phyloP scores from a whole-genome alignment of 2,797 vertebrate species.

The Heteromormyrus szaboi region DNA sequence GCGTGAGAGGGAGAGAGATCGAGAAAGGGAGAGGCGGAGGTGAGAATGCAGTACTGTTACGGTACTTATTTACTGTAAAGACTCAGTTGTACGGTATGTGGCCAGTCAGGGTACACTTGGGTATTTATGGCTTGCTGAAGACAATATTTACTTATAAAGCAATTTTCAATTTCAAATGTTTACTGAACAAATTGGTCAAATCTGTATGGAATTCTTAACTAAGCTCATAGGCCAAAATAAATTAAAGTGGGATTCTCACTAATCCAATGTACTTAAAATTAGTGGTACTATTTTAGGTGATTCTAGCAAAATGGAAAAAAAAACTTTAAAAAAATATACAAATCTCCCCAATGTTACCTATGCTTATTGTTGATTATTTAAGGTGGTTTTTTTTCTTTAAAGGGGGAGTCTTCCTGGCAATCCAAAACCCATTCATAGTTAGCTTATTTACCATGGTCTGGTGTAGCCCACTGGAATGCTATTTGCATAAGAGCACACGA shows the following conservation, averaged over 20 bases:
- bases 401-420: not conserved
- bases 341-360: not conserved
- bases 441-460: not conserved
- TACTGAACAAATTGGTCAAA: not conserved
- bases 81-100: not conserved
- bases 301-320: not conserved
- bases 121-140: not conserved
- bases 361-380: not conserved
- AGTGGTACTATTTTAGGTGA: not conserved
- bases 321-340: not conserved
- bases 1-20: conserved; percentile 6
- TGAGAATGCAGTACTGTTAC: conserved; percentile 24
- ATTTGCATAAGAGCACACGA: not conserved
- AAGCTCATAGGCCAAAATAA: not conserved
- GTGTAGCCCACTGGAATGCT: not conserved
- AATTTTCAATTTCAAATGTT: not conserved
- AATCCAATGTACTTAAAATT: not conserved
- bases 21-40: conserved; percentile 56
- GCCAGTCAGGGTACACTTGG: not conserved
- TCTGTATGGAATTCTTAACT: not conserved
- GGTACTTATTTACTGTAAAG: not conserved
- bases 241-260: not conserved
- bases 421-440: not conserved
- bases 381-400: not conserved
- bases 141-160: not conserved